A percentile compares a stretch with the other conserved stretches of the same genome.
These are phyloP conservation scores for Pissodes strobi DNA, from an alignment of 1,140 invertebrate species.

Conservation along the genomic window DNA sequence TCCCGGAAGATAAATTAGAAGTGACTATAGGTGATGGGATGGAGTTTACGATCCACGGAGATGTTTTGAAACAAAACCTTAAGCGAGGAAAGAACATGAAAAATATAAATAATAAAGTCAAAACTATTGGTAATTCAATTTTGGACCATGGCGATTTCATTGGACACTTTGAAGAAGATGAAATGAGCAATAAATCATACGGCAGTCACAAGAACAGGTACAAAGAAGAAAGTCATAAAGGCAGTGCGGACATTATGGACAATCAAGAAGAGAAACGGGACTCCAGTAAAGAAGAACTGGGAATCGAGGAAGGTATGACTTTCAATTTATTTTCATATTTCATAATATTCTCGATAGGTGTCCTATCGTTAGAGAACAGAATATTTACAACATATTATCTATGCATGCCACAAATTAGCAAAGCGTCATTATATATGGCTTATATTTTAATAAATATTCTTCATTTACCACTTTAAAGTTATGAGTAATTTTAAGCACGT, in stretches of 20 bases:
- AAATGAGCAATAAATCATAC: constrained; percentile 88
- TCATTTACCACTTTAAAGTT: no score
- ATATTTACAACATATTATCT: no score
- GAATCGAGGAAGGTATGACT: constrained; percentile 69
- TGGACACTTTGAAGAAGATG: constrained; percentile 64
- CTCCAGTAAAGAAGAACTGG: constrained; percentile 86
- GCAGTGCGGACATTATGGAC: constrained; percentile 80
- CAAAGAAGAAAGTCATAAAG: constrained; percentile 88
- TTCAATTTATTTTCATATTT: no score
- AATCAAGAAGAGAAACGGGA: constrained; percentile 86
- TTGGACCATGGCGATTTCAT: constrained; percentile 52
- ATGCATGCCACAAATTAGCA: no score
- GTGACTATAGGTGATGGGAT: constrained; percentile 88
- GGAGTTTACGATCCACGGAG: constrained; percentile 86
- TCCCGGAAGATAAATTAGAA: constrained; percentile 82
- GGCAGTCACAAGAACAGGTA: constrained; percentile 89
- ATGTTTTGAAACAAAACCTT: constrained; percentile 48
- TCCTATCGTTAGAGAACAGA: no score
- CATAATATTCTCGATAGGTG: no score
- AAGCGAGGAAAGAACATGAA: constrained; percentile 53
- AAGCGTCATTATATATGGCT: no score
- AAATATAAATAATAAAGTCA: constrained; percentile 54
- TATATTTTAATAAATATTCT: no score
- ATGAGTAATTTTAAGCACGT: no score
- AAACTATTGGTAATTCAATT: constrained; percentile 55